These are phyloP conservation scores for Tachysurus fulvidraco DNA, from an alignment of 2,113 vertebrate genomes.

Conservation along the genomic window DNA sequence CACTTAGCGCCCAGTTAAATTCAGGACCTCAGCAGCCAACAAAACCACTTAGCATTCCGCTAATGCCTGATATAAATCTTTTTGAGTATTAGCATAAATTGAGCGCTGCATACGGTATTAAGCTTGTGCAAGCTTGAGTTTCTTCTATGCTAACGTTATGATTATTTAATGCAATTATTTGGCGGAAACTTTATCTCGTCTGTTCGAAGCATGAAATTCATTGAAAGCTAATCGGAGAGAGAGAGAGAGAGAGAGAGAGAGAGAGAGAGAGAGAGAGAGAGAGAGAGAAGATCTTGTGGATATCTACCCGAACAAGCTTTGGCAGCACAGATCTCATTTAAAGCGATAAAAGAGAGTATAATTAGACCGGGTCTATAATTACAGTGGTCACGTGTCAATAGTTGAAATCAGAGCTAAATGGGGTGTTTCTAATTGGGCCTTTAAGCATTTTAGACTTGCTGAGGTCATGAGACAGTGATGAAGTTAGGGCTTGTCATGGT, in stretches of 20 bases:
- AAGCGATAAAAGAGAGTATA: neutral
- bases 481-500: neutral
- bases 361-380: neutral
- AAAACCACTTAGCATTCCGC: neutral
- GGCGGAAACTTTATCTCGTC: neutral
- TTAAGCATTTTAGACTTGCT: neutral
- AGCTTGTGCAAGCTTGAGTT: too few species aligned
- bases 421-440: neutral
- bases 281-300: neutral
- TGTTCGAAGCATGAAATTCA: neutral
- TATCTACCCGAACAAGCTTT: neutral
- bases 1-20: too few species aligned
- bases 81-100: constrained; percentile 13
- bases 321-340: neutral
- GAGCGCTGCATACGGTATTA: neutral
- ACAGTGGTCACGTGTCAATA: neutral
- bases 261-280: neutral
- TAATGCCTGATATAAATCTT: neutral
- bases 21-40: neutral
- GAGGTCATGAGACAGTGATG: neutral
- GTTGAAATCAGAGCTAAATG: neutral
- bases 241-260: neutral
- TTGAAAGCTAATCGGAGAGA: constrained; percentile 11
- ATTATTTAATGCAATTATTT: neutral
- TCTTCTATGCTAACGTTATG: neutral